Evolutionary conservation across 2,888 invertebrate species (phyloP), one percentile per base, ranked within the genome.

Genomic region (Melolontha melolontha): DNA sequence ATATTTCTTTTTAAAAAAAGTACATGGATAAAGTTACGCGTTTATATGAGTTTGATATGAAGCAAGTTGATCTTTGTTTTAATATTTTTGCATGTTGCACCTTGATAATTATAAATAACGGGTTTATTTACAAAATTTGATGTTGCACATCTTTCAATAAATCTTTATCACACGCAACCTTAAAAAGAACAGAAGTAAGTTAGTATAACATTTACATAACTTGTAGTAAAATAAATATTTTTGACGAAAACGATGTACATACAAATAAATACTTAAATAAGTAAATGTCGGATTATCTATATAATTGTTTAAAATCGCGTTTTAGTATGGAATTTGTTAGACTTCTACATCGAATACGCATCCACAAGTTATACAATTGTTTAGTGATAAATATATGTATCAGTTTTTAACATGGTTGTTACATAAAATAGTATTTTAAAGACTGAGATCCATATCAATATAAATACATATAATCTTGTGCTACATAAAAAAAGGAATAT

Each of bases 371-470:
- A 22, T 17, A 5, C 49, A 17, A 49, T 34, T 34, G 34, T 34
- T 29, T 34, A 10, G 10, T 6, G 34, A 34, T 34, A 10, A 34
- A 34, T 10, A 10, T 34, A 34, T 34, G 34, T 6, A 47, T 47
- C 47, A 14, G 47, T 14, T 47, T 14, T 34, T 34, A 34, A 34
- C 34, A 34, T 34, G 22, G 22, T 22, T 34, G 10, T 34, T 34
- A 34, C 34, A 34, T 34, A 34, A 34, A 40, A 54, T 54, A 40
- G 40, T 54, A 54, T 54, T 54, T 54, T 54, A 59, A 44, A 59
- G 59, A 49, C 47, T 66, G 66, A 66, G 66, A 66, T 66, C 66
- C 55, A 54, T 65, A 44, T 55, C 10, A 39, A 66, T 40, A 66
- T 66, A 66, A 57, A 66, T 66, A 57, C 34, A 55, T 34, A 44